Evolutionary conservation across 2,113 vertebrate species (phyloP).

Genomic region (Phoenicopterus ruber): DNA sequence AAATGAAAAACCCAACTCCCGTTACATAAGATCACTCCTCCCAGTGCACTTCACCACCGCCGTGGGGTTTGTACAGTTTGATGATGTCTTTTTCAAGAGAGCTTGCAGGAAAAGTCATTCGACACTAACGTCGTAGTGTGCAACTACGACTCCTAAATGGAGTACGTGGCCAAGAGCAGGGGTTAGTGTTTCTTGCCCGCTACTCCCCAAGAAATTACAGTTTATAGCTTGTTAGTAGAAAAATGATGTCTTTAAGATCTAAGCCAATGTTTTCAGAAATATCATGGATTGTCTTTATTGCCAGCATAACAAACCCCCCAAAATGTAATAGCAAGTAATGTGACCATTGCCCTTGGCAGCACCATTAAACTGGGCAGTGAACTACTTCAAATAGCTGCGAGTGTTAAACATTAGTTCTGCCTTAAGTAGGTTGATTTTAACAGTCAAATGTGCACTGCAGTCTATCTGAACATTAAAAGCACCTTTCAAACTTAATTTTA

Average conservation of each 20-base stretch:
- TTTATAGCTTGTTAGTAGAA: constrained; percentile 40
- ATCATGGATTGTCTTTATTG: constrained; percentile 49
- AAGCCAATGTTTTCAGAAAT: constrained; percentile 40
- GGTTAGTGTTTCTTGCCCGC: neutral
- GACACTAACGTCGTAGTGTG: neutral
- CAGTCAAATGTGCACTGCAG: constrained; percentile 67
- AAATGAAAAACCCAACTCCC: neutral
- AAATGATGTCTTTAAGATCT: constrained; percentile 18
- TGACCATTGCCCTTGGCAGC: constrained; percentile 68
- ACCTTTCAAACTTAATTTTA: constrained; percentile 77
- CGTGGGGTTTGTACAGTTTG: neutral
- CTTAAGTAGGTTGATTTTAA: constrained; percentile 73
- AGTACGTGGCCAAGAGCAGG: neutral
- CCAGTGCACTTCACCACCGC: neutral
- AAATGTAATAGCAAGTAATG: constrained; percentile 48
- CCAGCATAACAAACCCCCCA: constrained; percentile 26
- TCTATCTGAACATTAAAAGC: constrained; percentile 76
- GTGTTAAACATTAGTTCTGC: constrained; percentile 77
- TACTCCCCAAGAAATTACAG: constrained; percentile 26
- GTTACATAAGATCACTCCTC: fast-evolving
- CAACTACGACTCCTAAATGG: neutral
- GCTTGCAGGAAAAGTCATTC: neutral
- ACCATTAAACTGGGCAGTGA: constrained; percentile 76
- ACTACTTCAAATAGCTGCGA: constrained; percentile 75
- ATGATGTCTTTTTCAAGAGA: neutral